A percentile compares a stretch with the other conserved stretches of the same genome.
phyloP scores from a whole-genome alignment of 2,113 vertebrate species.

The Tetrao urogallus region DNA sequence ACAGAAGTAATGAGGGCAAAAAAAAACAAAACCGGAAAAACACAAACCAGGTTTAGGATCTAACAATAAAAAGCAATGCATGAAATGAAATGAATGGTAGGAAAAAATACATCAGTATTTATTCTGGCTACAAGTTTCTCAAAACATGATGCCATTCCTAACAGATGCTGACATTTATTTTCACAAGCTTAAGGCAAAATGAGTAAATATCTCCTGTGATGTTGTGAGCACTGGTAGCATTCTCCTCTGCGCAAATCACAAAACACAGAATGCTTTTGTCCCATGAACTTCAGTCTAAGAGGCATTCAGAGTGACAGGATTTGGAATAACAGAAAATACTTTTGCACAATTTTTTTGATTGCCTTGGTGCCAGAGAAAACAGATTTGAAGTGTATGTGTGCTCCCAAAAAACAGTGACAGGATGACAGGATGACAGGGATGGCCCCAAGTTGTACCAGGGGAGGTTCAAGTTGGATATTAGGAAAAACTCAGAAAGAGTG shows the following conservation, averaged over 20 bases:
- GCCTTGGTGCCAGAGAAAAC: background rate
- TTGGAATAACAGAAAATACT: background rate
- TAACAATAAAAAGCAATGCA: background rate
- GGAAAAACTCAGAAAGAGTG: too few relatives aligned
- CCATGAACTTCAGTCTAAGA: background rate
- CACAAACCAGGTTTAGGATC: background rate
- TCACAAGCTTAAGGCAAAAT: background rate
- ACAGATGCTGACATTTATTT: background rate
- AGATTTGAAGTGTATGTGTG: background rate
- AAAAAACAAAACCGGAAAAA: background rate
- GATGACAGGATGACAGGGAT: too few relatives aligned
- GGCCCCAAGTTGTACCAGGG: too few relatives aligned
- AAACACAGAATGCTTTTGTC: background rate
- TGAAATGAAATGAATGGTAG: background rate
- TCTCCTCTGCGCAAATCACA: background rate
- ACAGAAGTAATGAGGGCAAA: background rate
- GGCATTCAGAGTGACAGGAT: background rate
- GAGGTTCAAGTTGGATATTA: too few relatives aligned
- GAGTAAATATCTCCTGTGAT: background rate
- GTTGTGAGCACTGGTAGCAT: background rate
- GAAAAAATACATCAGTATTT: background rate
- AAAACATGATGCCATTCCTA: background rate
- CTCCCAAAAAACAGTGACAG: background rate
- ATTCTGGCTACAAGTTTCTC: background rate
- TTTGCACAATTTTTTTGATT: background rate